A percentile compares a stretch with the other conserved stretches of the same genome.
Evolutionary conservation across 2,113 vertebrate genomes (phyloP).

Genomic region (Phyllostomus discolor): DNA sequence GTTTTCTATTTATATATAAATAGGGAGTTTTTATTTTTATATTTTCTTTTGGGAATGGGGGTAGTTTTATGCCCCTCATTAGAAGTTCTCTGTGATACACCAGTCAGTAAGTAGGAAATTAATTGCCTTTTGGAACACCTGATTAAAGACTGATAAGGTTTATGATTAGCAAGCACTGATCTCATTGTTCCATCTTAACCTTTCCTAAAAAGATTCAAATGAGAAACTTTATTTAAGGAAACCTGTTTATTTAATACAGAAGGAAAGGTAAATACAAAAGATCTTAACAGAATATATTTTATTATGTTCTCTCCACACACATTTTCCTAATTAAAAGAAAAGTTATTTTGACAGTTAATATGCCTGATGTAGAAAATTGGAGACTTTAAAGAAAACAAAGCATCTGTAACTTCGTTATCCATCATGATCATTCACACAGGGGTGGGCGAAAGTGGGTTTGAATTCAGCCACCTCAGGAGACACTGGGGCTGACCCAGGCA

Average conservation of each 20-base stretch:
- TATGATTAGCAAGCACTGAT: neutral
- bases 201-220: slow-evolving; percentile 19
- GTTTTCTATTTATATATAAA: neutral
- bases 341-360: neutral
- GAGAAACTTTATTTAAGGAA: neutral
- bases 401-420: neutral
- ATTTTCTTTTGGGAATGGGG: neutral
- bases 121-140: neutral
- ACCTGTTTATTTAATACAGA: neutral
- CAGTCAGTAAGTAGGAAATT: neutral
- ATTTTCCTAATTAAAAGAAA: neutral
- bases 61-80: neutral
- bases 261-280: neutral
- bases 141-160: neutral
- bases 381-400: slow-evolving; percentile 16
- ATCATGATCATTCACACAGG: neutral
- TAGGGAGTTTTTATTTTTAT: neutral
- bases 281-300: neutral
- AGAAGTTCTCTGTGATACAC: neutral
- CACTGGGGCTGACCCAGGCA: neutral
- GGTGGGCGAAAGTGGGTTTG: neutral
- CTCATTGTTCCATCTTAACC: neutral
- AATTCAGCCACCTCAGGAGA: neutral
- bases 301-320: neutral
- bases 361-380: neutral